A percentile compares a stretch with the other conserved stretches of the same genome.
phyloP scores from a whole-genome alignment of 2,888 invertebrate species.

The Tanytarsus gracilentus region DNA sequence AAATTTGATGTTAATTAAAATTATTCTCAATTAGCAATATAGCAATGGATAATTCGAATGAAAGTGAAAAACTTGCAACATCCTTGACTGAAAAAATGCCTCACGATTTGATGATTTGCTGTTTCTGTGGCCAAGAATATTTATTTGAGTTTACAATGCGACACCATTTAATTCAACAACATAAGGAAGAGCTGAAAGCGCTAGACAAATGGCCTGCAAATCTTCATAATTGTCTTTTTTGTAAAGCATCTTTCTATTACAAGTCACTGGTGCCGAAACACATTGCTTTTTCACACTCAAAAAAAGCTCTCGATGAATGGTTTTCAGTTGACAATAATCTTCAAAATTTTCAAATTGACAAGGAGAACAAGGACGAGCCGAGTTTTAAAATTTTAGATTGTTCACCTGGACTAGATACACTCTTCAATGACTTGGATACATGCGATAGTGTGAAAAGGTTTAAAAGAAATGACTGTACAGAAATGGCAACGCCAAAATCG shows the following conservation, averaged over 20 bases:
- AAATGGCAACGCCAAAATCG: conserved; percentile 29
- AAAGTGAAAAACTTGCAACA: too few species aligned
- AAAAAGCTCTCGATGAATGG: conserved; percentile 31
- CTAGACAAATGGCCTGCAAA: conserved; percentile 7
- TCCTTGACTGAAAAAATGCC: background rate
- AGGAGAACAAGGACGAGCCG: conserved; percentile 27
- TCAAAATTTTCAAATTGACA: conserved; percentile 12
- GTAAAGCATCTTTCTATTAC: conserved; percentile 31
- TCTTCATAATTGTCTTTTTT: conserved; percentile 30
- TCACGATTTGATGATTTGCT: conserved; percentile 28
- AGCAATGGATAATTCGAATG: too few species aligned
- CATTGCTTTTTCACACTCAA: conserved; percentile 31
- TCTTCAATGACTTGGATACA: conserved; percentile 31
- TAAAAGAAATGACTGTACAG: background rate
- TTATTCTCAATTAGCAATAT: too few species aligned
- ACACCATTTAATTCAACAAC: conserved; percentile 32
- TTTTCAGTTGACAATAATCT: conserved; percentile 29
- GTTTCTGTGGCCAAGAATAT: conserved; percentile 32
- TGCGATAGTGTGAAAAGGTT: conserved; percentile 4
- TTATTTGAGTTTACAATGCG: conserved; percentile 33
- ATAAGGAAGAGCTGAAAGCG: conserved; percentile 29
- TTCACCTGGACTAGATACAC: conserved; percentile 32
- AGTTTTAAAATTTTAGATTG: conserved; percentile 30
- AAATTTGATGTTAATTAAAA: too few species aligned
- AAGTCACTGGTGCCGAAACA: conserved; percentile 31